Evolutionary conservation across 37 sponge, comb jelly and placozoan genomes (phyloP).

Genomic region (Chondrilla cf. caribensis): DNA sequence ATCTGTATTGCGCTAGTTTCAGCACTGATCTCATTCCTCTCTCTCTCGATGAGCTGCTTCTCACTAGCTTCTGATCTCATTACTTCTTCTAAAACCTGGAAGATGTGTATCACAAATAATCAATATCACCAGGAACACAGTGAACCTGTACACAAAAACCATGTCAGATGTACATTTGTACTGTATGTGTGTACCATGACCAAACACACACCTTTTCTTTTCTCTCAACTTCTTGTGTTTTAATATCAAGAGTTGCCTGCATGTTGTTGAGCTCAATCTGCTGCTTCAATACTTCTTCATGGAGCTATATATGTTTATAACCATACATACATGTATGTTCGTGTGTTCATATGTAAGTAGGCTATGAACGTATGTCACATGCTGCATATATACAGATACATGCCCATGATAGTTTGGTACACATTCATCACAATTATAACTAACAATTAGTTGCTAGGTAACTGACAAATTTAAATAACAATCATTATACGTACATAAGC

Average conservation of each 20-base stretch:
- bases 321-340: not conserved
- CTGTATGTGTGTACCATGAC: not conserved
- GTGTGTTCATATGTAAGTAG: too few species aligned
- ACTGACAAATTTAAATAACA: too few species aligned
- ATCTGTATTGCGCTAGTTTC: not conserved
- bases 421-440: too few species aligned
- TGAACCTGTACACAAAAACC: too few species aligned
- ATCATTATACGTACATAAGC: too few species aligned
- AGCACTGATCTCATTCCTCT: not conserved
- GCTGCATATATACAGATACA: too few species aligned
- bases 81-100: constrained; percentile 41
- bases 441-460: too few species aligned
- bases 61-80: constrained; percentile 46
- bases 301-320: constrained; percentile 23
- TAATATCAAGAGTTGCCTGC: constrained; percentile 47
- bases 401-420: too few species aligned
- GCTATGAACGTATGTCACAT: too few species aligned
- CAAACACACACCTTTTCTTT: constrained; percentile 40
- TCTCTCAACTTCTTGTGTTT: constrained; percentile 32
- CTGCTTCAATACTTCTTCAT: constrained; percentile 41
- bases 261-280: constrained; percentile 50
- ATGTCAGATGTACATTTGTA: not conserved
- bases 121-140: not conserved
- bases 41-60: constrained; percentile 49
- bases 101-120: not conserved